Evolutionary conservation across 1,140 invertebrate genomes (phyloP), one percentile per base, ranked within the genome.

Genomic region (Cherax destructor): DNA sequence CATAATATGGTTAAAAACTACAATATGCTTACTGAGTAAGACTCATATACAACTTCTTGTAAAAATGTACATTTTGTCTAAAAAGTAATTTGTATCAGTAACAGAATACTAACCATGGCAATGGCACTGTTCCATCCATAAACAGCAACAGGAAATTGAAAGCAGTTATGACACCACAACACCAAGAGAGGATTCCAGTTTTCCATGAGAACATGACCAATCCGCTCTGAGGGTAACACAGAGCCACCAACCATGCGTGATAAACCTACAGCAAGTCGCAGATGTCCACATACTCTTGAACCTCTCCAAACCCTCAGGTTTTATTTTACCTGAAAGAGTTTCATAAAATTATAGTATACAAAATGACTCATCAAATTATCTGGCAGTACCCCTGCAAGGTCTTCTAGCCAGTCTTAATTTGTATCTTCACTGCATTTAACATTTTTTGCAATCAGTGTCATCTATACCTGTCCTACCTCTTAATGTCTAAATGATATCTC

Each of bases 71-170:
- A 56, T 56, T 56, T 56, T 10, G 13, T 56, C 52, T 10, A 56
- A 56, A 56, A 56, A n/a, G 52, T 56, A 56, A 41, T 2, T 41
- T 56, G 13, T 13, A 56, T 56, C 52, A 65, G 0, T 16, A 65
- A n/a, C 52, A 4, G 24, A 59, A 61, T 59, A 47, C 95, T 95
- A 94, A 97, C 97, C 97, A 99, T 96, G 11, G 99, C 98, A 93
- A 99, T 97, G 49, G 99, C 98, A 94, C 97, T 98, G 94, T 99
- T 99, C 99, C 99, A 99, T 3, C 99, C 99, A 94, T 98, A 99
- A 49, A 99, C 99, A 59, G 99, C 99, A 59, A 98, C 97, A 0
- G 99, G 99, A 99, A 99, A 95, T 99, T 99, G 94, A 99, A 99
- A 2, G 99, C 99, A n/a, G 98, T 97, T 93, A 99, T 99, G 74